Percentiles rank a stretch among this genome's conserved stretches.
Conservation (phyloP, 2,888 invertebrate genomes). For the Carpatolechia fugitivella region DNA sequence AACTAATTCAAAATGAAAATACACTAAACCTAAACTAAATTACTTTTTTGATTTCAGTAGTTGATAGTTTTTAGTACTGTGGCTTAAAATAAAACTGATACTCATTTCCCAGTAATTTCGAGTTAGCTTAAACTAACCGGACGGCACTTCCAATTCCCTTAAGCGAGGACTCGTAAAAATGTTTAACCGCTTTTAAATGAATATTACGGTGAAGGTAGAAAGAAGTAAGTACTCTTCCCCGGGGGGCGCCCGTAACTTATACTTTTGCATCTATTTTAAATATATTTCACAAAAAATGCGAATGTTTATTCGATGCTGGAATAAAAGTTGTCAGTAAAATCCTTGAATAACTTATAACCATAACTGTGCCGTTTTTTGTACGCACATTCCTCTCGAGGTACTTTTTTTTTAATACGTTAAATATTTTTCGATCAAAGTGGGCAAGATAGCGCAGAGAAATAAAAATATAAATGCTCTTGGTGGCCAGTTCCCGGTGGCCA, state of each 20-base stretch:
- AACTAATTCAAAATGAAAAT: too few relatives aligned
- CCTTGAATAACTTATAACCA: too few relatives aligned
- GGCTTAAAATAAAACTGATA: background rate
- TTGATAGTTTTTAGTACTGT: background rate
- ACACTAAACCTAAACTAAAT: too few relatives aligned
- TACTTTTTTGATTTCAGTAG: too few relatives aligned
- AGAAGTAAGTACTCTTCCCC: background rate
- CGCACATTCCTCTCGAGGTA: too few relatives aligned
- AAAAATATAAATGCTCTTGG: too few relatives aligned
- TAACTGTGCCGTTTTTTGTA: too few relatives aligned
- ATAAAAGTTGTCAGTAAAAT: too few relatives aligned
- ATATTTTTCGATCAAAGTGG: too few relatives aligned
- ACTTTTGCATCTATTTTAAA: background rate
- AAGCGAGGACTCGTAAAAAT: background rate
- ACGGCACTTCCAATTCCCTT: slow-evolving; percentile 4
- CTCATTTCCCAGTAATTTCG: background rate
- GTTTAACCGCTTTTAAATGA: slow-evolving; percentile 1
- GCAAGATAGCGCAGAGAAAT: too few relatives aligned
- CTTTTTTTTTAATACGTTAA: too few relatives aligned
- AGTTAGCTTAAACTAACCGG: slow-evolving; percentile 6
- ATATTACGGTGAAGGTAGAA: background rate
- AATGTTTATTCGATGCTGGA: background rate
- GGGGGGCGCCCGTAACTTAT: background rate
- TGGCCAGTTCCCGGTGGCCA: too few relatives aligned
- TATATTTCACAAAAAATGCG: background rate